Percentiles rank a stretch among this genome's conserved stretches.
Conservation (phyloP, 2,113 vertebrate species). For the Corapipo altera region DNA sequence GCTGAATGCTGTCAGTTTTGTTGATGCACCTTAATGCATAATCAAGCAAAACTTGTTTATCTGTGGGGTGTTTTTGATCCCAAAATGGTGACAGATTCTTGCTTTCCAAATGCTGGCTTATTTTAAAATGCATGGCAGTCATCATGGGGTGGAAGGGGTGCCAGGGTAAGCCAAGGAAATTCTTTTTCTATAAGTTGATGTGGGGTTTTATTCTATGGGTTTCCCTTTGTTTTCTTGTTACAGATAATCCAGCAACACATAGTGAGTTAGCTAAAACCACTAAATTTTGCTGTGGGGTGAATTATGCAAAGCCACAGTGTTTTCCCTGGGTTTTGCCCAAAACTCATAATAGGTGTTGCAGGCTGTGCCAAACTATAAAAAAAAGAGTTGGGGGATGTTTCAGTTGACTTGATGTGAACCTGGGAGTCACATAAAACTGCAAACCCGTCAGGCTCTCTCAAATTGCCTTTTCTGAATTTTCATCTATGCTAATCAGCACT, state of each 20-base stretch:
- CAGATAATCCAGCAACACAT: background rate
- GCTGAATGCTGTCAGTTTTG: background rate
- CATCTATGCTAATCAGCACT: background rate
- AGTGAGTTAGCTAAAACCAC: background rate
- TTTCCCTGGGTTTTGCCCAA: conserved; percentile 29
- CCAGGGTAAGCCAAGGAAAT: background rate
- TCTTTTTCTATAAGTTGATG: background rate
- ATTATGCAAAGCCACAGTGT: background rate
- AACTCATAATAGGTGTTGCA: background rate
- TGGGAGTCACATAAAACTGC: background rate
- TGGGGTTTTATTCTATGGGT: background rate
- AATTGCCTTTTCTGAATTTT: background rate
- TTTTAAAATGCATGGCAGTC: background rate
- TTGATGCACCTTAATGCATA: background rate
- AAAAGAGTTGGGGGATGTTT: background rate
- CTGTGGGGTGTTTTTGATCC: background rate
- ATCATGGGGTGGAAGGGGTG: background rate
- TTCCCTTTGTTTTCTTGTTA: background rate
- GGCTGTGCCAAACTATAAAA: background rate
- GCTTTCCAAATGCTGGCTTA: background rate
- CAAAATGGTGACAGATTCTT: background rate
- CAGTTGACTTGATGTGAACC: background rate
- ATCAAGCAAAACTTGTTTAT: background rate
- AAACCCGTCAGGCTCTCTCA: background rate
- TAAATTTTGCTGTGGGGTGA: background rate